Evolutionary conservation across 2,888 invertebrate genomes (phyloP), one percentile per base, ranked within the genome.

Genomic region (Stenoptilia bipunctidactyla): DNA sequence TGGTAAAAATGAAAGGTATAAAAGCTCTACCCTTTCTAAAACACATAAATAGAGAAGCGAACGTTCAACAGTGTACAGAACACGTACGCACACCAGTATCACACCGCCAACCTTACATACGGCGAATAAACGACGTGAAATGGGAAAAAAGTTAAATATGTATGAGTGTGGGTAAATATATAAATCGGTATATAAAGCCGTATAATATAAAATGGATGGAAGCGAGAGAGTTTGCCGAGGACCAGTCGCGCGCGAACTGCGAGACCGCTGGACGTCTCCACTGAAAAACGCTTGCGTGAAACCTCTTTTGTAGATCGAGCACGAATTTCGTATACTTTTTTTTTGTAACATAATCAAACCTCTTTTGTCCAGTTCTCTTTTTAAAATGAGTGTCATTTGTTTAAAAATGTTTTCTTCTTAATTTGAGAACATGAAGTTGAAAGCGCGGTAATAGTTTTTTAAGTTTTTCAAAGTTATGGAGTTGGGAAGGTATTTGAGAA

Each of bases 141-240:
- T 82, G 77, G 77, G 76, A 80, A 82, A 83, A 83, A 83, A 79
- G 74, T 82, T 79, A 79, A 83, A 82, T 83, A 83, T 83, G 82
- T 83, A 83, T 79, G 82, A 79, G 82, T 82, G 82, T 63, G 82
- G 75, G 82, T 75, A 82, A 82, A 83, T 82, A 82, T 77, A 82
- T 82, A 82, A 82, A 82, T 83, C 75, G 79, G 80, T 79, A 82
- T 72, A 82, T 82, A 76, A 61, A 62, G 58, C 62, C 64, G 67
- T 72, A 72, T 80, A n/a, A 76, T 76, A 75, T 79, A 76, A 70
- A 71, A 77, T 73, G 71, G 71, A 67, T 63, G 65, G 56, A 57
- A 63, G 64, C 58, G 66, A 54, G 69, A 64, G 64, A 61, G 66
- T 20, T 20, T 52, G 53, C 64, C 50, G 51, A 50, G 53, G 57